Conservation (phyloP, 2,113 vertebrate species). For the Procavia capensis region DNA sequence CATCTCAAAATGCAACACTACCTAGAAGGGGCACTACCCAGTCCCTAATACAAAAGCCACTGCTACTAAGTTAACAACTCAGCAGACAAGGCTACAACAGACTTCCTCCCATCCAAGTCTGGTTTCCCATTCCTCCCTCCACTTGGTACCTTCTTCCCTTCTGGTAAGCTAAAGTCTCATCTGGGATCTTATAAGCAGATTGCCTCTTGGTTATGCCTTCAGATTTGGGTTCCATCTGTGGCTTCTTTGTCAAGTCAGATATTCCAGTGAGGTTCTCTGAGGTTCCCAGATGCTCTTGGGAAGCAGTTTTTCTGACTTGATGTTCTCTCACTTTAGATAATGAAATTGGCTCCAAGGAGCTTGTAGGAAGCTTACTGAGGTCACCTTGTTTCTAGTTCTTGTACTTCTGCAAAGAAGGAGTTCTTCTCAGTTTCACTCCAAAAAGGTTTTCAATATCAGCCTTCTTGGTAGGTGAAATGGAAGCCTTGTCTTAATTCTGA, state of each 20-base stretch:
- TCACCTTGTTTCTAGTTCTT: conserved; percentile 80
- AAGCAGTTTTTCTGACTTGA: conserved; percentile 3
- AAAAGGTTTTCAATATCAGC: conserved; percentile 86
- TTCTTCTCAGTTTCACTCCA: conserved; percentile 92
- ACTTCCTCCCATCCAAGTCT: background rate
- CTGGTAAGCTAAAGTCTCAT: conserved; percentile 74
- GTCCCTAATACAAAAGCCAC: background rate
- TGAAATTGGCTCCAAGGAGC: background rate
- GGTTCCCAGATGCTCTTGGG: background rate
- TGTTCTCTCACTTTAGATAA: conserved; percentile 36
- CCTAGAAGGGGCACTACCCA: background rate
- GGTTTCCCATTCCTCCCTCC: background rate
- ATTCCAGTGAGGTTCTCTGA: conserved; percentile 78
- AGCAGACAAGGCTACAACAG: background rate
- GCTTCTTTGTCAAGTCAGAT: conserved; percentile 80
- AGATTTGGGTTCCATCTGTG: conserved; percentile 54
- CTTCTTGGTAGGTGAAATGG: background rate
- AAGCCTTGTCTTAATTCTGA: background rate
- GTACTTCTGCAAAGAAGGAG: conserved; percentile 86
- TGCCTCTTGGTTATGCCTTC: conserved; percentile 77
- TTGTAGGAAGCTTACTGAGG: conserved; percentile 11
- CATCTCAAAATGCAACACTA: background rate
- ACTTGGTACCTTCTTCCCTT: background rate
- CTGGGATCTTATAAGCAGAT: conserved; percentile 73
- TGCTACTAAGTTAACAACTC: background rate